phyloP scores from a whole-genome alignment of 2,888 invertebrate species.

The Hetaerina titia region DNA sequence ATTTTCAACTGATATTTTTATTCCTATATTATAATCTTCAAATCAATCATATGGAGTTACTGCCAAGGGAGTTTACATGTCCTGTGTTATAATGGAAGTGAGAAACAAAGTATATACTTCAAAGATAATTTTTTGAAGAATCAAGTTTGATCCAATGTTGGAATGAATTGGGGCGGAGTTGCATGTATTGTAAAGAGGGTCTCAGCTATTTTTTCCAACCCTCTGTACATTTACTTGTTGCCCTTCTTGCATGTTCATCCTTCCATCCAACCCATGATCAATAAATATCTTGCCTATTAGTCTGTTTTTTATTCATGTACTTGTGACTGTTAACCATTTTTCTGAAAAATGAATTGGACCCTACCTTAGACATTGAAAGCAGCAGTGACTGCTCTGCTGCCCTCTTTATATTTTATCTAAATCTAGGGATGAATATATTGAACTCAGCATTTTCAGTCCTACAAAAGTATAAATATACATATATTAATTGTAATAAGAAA shows the following conservation, averaged over 20 bases:
- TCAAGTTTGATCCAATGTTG: conserved; percentile 55
- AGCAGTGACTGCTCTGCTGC: too few species aligned
- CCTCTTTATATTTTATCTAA: too few species aligned
- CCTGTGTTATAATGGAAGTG: conserved; percentile 40
- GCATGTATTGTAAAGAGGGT: conserved; percentile 60
- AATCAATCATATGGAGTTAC: conserved; percentile 57
- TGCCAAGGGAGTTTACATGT: conserved; percentile 47
- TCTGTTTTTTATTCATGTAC: not conserved
- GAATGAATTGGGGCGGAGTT: conserved; percentile 44
- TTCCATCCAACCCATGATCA: conserved; percentile 59
- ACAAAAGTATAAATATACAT: too few species aligned
- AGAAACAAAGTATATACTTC: conserved; percentile 47
- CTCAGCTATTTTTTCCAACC: conserved; percentile 25
- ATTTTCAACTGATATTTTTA: conserved; percentile 66
- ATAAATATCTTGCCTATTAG: conserved; percentile 51
- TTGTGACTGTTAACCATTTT: not conserved
- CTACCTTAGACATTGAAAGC: too few species aligned
- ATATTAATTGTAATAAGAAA: too few species aligned
- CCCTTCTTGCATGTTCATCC: conserved; percentile 61
- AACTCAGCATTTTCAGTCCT: too few species aligned
- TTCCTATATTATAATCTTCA: conserved; percentile 41
- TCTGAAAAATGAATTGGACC: not conserved
- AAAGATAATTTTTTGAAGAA: conserved; percentile 53
- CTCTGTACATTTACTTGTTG: conserved; percentile 45
- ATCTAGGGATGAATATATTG: too few species aligned